These are phyloP conservation scores for Pseudorhombus dupliciocellatus DNA, from an alignment of 2,113 vertebrate genomes.

Conservation along the genomic window DNA sequence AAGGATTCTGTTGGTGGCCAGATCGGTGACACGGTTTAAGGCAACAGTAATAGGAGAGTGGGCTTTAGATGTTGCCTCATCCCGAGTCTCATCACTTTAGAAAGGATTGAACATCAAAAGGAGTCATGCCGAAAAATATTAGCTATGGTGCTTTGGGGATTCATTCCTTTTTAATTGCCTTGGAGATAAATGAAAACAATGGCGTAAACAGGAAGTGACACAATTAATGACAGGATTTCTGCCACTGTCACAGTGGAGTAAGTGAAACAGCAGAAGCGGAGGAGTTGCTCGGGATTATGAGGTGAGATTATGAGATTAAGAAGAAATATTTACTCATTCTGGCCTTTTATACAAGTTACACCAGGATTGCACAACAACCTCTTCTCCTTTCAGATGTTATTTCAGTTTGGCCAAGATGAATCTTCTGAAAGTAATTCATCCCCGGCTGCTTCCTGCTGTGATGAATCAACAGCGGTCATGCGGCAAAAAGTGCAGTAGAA, in stretches of 20 bases:
- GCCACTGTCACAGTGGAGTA: neutral
- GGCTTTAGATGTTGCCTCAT: constrained; percentile 35
- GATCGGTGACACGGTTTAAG: constrained; percentile 27
- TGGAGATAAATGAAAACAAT: neutral
- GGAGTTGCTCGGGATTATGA: too few relatives aligned
- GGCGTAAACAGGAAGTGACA: neutral
- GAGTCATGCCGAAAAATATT: neutral
- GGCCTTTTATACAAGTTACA: neutral
- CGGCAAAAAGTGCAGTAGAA: neutral
- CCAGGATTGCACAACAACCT: neutral
- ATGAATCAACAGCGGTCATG: constrained; percentile 8
- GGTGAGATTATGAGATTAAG: too few relatives aligned
- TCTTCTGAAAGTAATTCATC: constrained; percentile 2
- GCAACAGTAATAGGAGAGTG: constrained; percentile 6
- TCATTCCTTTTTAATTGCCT: neutral
- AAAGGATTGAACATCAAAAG: constrained; percentile 35
- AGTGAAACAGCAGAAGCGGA: neutral
- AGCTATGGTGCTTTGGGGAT: neutral
- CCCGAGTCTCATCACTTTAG: constrained; percentile 8
- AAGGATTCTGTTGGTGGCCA: constrained; percentile 45
- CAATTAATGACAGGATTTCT: neutral
- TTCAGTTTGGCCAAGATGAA: neutral
- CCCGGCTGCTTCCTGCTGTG: constrained; percentile 3
- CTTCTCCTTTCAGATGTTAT: neutral
- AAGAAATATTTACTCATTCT: too few relatives aligned